A percentile compares a stretch with the other conserved stretches of the same genome.
Conservation (phyloP, 1,140 invertebrate species). For the Diorhabda carinulata region DNA sequence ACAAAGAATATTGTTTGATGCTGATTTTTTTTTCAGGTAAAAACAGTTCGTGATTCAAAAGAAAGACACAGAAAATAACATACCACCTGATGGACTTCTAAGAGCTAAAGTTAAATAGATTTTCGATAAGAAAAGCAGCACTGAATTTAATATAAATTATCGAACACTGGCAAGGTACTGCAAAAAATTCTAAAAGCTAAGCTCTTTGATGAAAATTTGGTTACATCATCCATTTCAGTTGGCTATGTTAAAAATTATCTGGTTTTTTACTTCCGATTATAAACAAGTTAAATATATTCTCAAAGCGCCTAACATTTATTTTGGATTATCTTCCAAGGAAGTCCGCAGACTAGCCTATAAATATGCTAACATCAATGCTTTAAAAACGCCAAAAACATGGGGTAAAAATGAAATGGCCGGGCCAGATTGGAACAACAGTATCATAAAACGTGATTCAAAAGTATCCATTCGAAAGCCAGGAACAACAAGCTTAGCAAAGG, state of each 20-base stretch:
- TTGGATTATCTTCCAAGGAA: not conserved
- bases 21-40: no score
- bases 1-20: no score
- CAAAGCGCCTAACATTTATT: not conserved
- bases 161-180: no score
- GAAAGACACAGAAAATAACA: no score
- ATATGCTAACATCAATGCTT: not conserved
- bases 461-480: constrained; percentile 18
- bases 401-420: constrained; percentile 6
- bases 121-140: no score
- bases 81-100: no score
- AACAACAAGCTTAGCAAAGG: not conserved
- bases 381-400: constrained; percentile 16
- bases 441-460: constrained; percentile 19
- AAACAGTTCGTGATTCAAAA: no score
- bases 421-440: constrained; percentile 18
- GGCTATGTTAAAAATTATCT: no score
- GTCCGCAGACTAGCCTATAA: constrained; percentile 10
- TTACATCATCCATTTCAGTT: not conserved
- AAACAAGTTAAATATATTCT: not conserved
- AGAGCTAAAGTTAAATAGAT: no score
- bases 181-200: not conserved
- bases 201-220: not conserved
- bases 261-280: no score
- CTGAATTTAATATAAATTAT: no score